These are phyloP conservation scores for Leptinotarsa lineolata DNA, from an alignment of 1,140 invertebrate genomes.

Conservation along the genomic window DNA sequence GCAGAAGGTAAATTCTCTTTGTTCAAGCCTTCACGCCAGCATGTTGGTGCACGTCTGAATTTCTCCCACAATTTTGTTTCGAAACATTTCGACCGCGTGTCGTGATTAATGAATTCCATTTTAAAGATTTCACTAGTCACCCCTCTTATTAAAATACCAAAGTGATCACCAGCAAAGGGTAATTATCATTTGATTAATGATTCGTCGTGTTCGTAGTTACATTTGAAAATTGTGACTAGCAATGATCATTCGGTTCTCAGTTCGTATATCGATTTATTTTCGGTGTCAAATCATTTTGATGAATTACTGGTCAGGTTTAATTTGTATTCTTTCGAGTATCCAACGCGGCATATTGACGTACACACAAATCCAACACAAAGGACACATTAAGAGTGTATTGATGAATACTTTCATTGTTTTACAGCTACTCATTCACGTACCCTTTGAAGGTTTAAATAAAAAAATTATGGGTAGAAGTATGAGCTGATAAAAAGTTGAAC, in stretches of 20 bases:
- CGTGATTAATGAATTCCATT: constrained; percentile 42
- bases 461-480: too few species aligned
- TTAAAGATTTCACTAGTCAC: constrained; percentile 40
- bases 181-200: constrained; percentile 51
- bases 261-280: constrained; percentile 16
- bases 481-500: too few species aligned
- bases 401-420: neutral
- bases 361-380: neutral
- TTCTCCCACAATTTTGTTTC: constrained; percentile 27
- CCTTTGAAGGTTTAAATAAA: too few species aligned
- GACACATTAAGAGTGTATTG: neutral
- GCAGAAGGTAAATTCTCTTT: neutral
- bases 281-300: constrained; percentile 12
- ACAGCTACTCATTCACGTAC: too few species aligned
- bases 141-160: constrained; percentile 48
- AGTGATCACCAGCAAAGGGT: constrained; percentile 40
- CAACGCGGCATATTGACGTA: neutral
- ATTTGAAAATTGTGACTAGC: constrained; percentile 17
- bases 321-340: constrained; percentile 20
- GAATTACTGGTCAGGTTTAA: constrained; percentile 8
- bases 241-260: constrained; percentile 17
- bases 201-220: neutral
- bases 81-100: constrained; percentile 26
- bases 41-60: constrained; percentile 7
- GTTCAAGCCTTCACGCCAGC: neutral